Percentiles rank a stretch among this genome's conserved stretches.
These are phyloP conservation scores for Pterocles burchelli DNA, from an alignment of 2,113 vertebrate genomes.

Conservation along the genomic window DNA sequence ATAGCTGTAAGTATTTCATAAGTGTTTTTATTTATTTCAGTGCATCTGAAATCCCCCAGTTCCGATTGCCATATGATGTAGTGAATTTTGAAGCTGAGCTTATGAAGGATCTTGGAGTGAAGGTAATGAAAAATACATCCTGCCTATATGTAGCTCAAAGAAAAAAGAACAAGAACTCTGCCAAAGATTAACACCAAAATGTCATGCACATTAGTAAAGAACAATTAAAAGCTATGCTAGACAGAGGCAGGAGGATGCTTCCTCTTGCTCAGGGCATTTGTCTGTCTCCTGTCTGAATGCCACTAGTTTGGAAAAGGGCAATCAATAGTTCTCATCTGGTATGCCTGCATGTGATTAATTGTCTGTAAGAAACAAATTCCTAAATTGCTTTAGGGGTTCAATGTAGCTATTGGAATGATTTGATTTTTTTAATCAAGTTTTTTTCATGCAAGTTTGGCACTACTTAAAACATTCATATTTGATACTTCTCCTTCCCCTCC, in stretches of 20 bases:
- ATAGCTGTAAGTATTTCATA: background rate
- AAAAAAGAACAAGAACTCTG: slow-evolving; percentile 61
- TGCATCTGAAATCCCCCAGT: slow-evolving; percentile 89
- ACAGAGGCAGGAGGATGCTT: slow-evolving; percentile 77
- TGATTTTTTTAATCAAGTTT: slow-evolving; percentile 70
- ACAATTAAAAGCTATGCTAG: slow-evolving; percentile 85
- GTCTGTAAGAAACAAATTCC: slow-evolving; percentile 83
- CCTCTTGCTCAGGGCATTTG: slow-evolving; percentile 81
- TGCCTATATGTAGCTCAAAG: slow-evolving; percentile 55
- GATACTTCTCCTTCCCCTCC: background rate
- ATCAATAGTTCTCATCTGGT: slow-evolving; percentile 90
- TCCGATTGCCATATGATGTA: slow-evolving; percentile 86
- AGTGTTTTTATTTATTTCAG: slow-evolving; percentile 65
- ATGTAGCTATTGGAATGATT: slow-evolving; percentile 73
- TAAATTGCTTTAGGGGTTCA: slow-evolving; percentile 81
- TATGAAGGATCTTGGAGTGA: slow-evolving; percentile 91
- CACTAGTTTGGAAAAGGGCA: slow-evolving; percentile 89
- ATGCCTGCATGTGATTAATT: slow-evolving; percentile 88
- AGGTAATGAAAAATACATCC: slow-evolving; percentile 80
- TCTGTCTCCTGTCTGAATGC: slow-evolving; percentile 91
- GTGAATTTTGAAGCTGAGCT: slow-evolving; percentile 89
- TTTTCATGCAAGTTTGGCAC: slow-evolving; percentile 54
- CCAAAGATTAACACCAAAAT: slow-evolving; percentile 82
- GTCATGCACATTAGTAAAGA: slow-evolving; percentile 84
- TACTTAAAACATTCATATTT: slow-evolving; percentile 44